Evolutionary conservation across 2,113 vertebrate species (phyloP), one percentile per base, ranked within the genome.

Genomic region (Gavia stellata): DNA sequence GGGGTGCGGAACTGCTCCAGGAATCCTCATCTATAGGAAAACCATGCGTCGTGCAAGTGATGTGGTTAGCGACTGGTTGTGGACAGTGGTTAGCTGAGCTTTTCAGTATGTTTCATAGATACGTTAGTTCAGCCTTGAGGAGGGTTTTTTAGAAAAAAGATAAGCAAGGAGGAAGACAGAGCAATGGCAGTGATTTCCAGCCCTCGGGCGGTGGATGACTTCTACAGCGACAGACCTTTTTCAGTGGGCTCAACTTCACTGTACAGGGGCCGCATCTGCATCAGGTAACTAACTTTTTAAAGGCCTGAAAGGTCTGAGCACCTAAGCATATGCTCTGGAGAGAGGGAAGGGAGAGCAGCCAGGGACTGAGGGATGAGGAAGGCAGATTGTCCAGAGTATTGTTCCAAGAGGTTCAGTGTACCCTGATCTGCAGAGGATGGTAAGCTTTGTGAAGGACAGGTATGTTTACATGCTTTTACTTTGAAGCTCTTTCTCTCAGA

Each of bases 41-140:
- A 16, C 10, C 11, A 5, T 17, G 26, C 25, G 11, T 38, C 0
- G 0, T 81, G 81, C 8, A 4, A 52, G 59, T 18, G 23, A 42
- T 28, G 28, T 17, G 34, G 34, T 49, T 6, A 58, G 55, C 0
- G 0, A 63, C 47, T 1, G 6, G 36, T 5, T 68, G 40, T 38
- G 50, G 50, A 6, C 14, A 40, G 50, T 14, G 24, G 38, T 42
- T 31, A 15, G n/a, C 52, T 40, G 74, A 55, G 71, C 31, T 9
- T 9, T 5, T 55, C 34, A 12, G 0, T 18, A 14, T 20, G 21
- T 20, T 40, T n/a, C n/a, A 17, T 45, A 25, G 38, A 6, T 49
- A 20, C n/a, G n/a, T 26, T 44, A 34, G 15, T 56, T 74, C 44
- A 63, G 61, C 31, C 72, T 63, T 25, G 15, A 52, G 59, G 40